Evolutionary conservation across 1,140 invertebrate genomes (phyloP).

Genomic region (Drosophila micromelanica): DNA sequence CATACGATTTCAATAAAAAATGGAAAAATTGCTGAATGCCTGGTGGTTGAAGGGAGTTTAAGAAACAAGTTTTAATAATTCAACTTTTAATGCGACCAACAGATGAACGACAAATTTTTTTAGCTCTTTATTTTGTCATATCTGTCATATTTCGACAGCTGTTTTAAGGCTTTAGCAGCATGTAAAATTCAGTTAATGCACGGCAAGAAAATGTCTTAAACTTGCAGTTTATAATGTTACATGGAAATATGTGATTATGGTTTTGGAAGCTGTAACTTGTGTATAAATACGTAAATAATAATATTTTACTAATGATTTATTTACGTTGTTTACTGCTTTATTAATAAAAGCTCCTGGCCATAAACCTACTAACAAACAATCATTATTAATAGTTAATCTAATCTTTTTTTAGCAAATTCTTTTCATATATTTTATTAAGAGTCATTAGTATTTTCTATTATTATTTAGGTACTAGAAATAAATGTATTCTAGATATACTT

Average conservation of each 20-base stretch:
- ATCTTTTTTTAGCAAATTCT: no score
- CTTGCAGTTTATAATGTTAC: no score
- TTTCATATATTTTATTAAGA: no score
- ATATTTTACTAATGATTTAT: no score
- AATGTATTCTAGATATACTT: not conserved
- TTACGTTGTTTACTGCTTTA: no score
- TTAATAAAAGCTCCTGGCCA: no score
- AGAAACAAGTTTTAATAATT: constrained; percentile 5
- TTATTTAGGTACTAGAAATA: no score
- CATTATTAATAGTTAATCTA: no score
- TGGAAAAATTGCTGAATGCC: constrained; percentile 1
- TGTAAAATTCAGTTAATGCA: not conserved
- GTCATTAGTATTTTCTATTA: no score
- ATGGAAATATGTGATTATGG: no score
- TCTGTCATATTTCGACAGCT: constrained; percentile 28
- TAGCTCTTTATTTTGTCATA: constrained; percentile 6
- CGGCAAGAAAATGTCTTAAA: not conserved
- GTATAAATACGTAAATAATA: not conserved
- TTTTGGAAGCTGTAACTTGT: not conserved
- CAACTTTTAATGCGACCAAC: no score
- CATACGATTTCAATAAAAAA: constrained; percentile 1
- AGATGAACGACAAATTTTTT: constrained; percentile 8
- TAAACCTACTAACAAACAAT: no score
- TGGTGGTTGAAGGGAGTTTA: not conserved
- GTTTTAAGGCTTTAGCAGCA: not conserved